Evolutionary conservation across 2,113 vertebrate genomes (phyloP), one percentile per base, ranked within the genome.

Genomic region (Mustela lutreola): DNA sequence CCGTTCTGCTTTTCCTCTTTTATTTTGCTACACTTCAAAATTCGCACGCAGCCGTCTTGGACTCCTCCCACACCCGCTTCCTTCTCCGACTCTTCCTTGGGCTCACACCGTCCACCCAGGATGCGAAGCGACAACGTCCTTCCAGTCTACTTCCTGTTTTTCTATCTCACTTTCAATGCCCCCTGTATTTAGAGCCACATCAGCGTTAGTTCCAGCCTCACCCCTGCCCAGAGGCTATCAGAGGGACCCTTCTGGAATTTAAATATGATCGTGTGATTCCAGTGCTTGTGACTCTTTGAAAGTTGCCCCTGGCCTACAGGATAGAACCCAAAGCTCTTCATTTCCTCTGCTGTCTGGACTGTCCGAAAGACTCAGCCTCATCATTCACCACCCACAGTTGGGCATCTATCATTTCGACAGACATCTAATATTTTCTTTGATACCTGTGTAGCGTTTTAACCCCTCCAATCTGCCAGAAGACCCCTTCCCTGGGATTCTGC

Each of bases 231-330:
- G n/a, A 42, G 31, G 67, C 42, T 45, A 45, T 15, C 33, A 83
- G 9, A 83, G n/a, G 36, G 26, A 75, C 16, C 14, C 11, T 87
- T 87, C n/a, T 79, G 83, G 75, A 81, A 86, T 85, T 58, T 90
- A 91, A 97, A 70, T 94, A 82, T 16, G 21, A 81, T 21, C n/a
- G 53, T 24, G 22, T 76, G 86, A 67, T 75, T 93, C 19, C 24
- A 88, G 24, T n/a, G 14, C 31, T 78, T 45, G 42, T 33, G 36
- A 28, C 48, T 76, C 39, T 50, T 42, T 90, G 81, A 65, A 76
- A 86, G n/a, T 56, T 78, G 10, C 31, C 48, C 31, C 45, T 12
- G 12, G 80, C 18, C n/a, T 62, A 22, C 3, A 36, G 6, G 45
- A 80, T 39, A 78, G 75, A 85, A 93, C 31, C 21, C 81, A 91